phyloP scores from a whole-genome alignment of 2,888 invertebrate species.

The Sesia apiformis region DNA sequence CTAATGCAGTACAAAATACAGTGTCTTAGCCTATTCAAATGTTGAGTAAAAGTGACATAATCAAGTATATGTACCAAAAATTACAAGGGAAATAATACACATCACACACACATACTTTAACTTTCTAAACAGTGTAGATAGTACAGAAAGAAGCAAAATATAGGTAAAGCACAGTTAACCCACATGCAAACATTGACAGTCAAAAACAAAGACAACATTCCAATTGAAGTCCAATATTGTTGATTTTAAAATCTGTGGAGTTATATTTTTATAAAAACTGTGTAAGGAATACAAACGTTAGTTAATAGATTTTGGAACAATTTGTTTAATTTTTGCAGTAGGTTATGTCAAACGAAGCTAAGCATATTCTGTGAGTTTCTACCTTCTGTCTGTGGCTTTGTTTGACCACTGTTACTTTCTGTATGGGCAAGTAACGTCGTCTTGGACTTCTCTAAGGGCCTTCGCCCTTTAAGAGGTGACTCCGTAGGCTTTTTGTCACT shows the following conservation, averaged over 20 bases:
- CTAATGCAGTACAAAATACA: no score
- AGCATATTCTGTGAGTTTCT: slow-evolving; percentile 49
- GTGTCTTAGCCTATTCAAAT: no score
- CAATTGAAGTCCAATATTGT: no score
- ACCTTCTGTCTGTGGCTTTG: slow-evolving; percentile 65
- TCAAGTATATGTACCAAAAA: no score
- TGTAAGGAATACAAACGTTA: neutral
- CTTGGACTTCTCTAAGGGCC: slow-evolving; percentile 67
- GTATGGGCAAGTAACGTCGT: slow-evolving; percentile 66
- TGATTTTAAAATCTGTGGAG: neutral
- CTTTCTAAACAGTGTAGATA: no score
- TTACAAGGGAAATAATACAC: no score
- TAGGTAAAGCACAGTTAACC: slow-evolving; percentile 38
- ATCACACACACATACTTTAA: no score
- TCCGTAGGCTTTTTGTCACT: slow-evolving; percentile 60
- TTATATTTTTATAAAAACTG: neutral
- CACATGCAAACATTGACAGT: slow-evolving; percentile 55
- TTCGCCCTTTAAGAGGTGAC: slow-evolving; percentile 59
- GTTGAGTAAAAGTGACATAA: no score
- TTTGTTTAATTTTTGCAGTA: slow-evolving; percentile 35
- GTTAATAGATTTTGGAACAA: neutral
- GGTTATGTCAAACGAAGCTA: slow-evolving; percentile 69
- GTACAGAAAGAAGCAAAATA: slow-evolving; percentile 10
- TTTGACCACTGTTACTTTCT: slow-evolving; percentile 66
- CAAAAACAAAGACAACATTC: slow-evolving; percentile 11